Evolutionary conservation across 2,888 invertebrate species (phyloP), one percentile per base, ranked within the genome.

Genomic region (Hyalella azteca): DNA sequence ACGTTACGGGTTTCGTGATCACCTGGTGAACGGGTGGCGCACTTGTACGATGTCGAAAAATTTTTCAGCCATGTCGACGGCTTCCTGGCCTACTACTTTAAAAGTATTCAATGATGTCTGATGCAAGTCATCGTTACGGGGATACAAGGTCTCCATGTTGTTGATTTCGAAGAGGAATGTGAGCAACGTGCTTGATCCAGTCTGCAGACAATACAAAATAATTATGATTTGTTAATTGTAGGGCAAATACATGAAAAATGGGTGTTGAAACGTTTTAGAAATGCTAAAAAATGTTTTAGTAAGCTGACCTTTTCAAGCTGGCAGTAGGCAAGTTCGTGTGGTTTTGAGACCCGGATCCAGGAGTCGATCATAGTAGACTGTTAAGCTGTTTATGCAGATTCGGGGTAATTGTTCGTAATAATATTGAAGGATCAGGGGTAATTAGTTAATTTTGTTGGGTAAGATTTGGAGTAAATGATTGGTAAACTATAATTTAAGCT

Each of bases 311-410:
- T 54, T 13, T 54, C 54, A 9, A 54, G 54, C 26, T 54, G 54
- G 54, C 54, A 54, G 54, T 54, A 54, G 7, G 54, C 54, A 13
- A 54, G 54, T 29, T 54, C 54, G 26, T 54, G 54, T 11, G 54
- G 54, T 29, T 54, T 54, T 22, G 54, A 54, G 2, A 54, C 54
- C 1, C 54, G 54, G 54, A 54, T 54, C 54, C 54, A 54, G 11
- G 54, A 54, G 54, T 54, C 54, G 54, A 54, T 54, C 54, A 54
- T 54, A 5, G 54, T n/a, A n/a, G n/a, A n/a, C n/a, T n/a, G n/a
- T n/a, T n/a, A n/a, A n/a, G n/a, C n/a, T n/a, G n/a, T n/a, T n/a
- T n/a, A n/a, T n/a, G n/a, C n/a, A n/a, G n/a, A n/a, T n/a, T n/a
- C n/a, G n/a, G n/a, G n/a, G n/a, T n/a, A n/a, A n/a, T n/a, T n/a